Percentiles rank a stretch among this genome's conserved stretches.
phyloP scores from a whole-genome alignment of 2,797 vertebrate species.

The Crax fasciolata region DNA sequence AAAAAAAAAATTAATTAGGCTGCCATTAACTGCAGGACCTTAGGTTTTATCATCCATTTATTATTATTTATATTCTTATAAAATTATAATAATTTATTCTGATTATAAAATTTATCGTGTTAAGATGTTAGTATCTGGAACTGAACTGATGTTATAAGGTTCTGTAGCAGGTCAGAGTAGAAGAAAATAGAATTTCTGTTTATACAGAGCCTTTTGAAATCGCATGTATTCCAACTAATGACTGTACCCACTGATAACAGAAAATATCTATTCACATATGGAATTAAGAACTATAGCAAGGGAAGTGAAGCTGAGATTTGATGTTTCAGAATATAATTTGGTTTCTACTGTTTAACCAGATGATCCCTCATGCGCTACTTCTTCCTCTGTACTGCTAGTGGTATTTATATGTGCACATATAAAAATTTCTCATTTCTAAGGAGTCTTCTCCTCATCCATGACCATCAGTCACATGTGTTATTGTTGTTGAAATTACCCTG shows the following conservation, averaged over 20 bases:
- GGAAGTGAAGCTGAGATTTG: neutral
- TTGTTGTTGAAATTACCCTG: conserved; percentile 10
- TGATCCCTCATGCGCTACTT: neutral
- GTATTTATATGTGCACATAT: neutral
- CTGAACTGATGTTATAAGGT: neutral
- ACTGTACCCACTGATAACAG: neutral
- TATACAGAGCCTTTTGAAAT: neutral
- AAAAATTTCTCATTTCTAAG: neutral
- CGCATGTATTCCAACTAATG: neutral
- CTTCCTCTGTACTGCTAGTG: neutral
- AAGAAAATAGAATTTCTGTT: neutral
- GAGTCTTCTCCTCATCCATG: neutral
- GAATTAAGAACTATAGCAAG: neutral
- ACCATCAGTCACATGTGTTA: fast-evolving
- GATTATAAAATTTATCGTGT: neutral
- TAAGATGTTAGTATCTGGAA: neutral
- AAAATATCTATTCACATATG: neutral
- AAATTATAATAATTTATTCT: too few relatives aligned
- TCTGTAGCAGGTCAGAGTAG: neutral
- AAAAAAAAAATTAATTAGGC: neutral
- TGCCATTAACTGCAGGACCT: neutral
- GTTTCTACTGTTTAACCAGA: neutral
- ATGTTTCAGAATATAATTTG: neutral
- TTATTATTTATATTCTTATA: too few relatives aligned
- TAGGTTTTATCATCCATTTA: neutral